Evolutionary conservation across 2,888 invertebrate species (phyloP).

Genomic region (Yponomeuta plumbellus): DNA sequence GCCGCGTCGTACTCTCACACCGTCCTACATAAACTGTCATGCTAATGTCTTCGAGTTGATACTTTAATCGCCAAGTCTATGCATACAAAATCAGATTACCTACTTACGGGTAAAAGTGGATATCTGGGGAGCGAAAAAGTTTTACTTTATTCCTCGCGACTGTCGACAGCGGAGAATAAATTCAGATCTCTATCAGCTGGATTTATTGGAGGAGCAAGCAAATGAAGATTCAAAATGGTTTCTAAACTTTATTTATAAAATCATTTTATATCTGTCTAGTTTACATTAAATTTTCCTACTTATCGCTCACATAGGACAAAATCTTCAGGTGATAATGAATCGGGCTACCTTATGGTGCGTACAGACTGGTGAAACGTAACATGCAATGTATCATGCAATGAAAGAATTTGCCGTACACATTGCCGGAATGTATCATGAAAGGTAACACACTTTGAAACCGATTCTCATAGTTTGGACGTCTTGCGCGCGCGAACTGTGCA

Average conservation of each 20-base stretch:
- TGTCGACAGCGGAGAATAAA: not conserved
- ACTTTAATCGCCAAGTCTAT: slow-evolving; percentile 32
- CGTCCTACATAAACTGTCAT: slow-evolving; percentile 18
- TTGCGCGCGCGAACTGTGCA: too few relatives aligned
- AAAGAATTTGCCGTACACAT: too few relatives aligned
- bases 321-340: slow-evolving; percentile 19
- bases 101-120: not conserved
- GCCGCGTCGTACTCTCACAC: not conserved
- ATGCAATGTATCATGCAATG: too few relatives aligned
- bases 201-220: not conserved
- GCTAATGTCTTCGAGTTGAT: slow-evolving; percentile 30
- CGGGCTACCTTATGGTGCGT: not conserved
- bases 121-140: not conserved
- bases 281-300: slow-evolving; percentile 9
- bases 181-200: not conserved
- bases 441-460: too few relatives aligned
- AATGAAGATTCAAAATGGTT: slow-evolving; percentile 16
- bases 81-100: not conserved
- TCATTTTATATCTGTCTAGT: slow-evolving; percentile 22
- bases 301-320: not conserved
- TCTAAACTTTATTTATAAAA: slow-evolving; percentile 30
- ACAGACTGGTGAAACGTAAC: too few relatives aligned
- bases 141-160: not conserved
- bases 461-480: too few relatives aligned
- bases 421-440: too few relatives aligned